These are phyloP conservation scores for Numida meleagris DNA, from an alignment of 2,113 vertebrate species.

Conservation along the genomic window DNA sequence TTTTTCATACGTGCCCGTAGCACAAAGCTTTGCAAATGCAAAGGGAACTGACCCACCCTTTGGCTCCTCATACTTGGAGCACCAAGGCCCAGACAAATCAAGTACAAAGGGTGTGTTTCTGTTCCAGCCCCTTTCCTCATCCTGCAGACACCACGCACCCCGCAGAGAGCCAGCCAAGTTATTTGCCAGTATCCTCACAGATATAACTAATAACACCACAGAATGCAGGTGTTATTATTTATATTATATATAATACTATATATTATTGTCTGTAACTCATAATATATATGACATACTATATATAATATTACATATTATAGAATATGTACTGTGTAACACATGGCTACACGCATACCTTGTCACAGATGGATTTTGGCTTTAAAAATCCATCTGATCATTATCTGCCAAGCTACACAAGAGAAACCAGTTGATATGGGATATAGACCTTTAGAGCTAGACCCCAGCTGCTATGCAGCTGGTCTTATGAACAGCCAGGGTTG, in stretches of 20 bases:
- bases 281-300: neutral
- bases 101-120: constrained; percentile 24
- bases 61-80: neutral
- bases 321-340: neutral
- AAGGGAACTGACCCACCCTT: constrained; percentile 20
- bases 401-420: neutral
- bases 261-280: neutral
- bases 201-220: neutral
- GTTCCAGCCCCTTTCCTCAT: neutral
- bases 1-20: neutral
- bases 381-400: constrained; percentile 18
- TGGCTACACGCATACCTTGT: neutral
- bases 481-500: neutral
- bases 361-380: constrained; percentile 25
- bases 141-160: neutral
- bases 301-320: neutral
- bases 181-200: neutral
- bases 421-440: constrained; percentile 9
- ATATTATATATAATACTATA: constrained; percentile 26
- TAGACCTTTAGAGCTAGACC: neutral
- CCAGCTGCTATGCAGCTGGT: rapidly evolving
- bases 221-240: neutral
- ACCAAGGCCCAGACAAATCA: neutral
- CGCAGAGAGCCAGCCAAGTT: neutral
- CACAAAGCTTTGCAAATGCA: constrained; percentile 40